Conservation (phyloP, 2,113 vertebrate species). For the Helogale parvula region DNA sequence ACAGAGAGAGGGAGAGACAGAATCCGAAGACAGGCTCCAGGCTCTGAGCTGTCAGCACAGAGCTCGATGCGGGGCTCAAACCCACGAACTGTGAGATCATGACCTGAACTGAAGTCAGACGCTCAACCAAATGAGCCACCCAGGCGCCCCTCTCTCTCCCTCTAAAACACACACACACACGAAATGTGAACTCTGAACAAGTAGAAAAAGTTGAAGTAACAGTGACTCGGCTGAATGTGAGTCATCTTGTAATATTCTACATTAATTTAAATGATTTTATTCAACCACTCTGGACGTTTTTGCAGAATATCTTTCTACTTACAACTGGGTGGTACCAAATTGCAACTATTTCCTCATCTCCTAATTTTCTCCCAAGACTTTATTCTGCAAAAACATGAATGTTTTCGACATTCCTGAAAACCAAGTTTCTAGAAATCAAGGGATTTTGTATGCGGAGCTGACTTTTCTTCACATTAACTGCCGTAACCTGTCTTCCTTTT, state of each 20-base stretch:
- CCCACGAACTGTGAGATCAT: no score
- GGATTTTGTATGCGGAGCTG: not conserved
- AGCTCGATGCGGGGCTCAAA: no score
- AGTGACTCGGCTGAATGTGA: not conserved
- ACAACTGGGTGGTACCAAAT: not conserved
- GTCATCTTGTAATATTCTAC: conserved; percentile 7
- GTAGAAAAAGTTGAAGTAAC: not conserved
- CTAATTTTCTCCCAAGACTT: not conserved
- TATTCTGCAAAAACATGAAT: not conserved
- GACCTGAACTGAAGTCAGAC: no score
- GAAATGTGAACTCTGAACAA: not conserved
- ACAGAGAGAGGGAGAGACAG: no score
- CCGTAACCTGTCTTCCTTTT: not conserved
- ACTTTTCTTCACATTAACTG: not conserved
- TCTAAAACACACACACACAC: no score
- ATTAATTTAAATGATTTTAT: conserved; percentile 6
- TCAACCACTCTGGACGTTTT: not conserved
- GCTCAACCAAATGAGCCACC: no score
- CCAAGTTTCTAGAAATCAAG: not conserved
- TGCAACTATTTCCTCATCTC: not conserved
- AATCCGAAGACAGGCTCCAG: no score
- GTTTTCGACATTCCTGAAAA: not conserved
- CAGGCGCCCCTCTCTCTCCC: no score
- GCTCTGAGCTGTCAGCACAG: no score
- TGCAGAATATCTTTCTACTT: not conserved